These are phyloP conservation scores for Babyrousa celebensis DNA, from an alignment of 2,797 vertebrate species.

Conservation along the genomic window DNA sequence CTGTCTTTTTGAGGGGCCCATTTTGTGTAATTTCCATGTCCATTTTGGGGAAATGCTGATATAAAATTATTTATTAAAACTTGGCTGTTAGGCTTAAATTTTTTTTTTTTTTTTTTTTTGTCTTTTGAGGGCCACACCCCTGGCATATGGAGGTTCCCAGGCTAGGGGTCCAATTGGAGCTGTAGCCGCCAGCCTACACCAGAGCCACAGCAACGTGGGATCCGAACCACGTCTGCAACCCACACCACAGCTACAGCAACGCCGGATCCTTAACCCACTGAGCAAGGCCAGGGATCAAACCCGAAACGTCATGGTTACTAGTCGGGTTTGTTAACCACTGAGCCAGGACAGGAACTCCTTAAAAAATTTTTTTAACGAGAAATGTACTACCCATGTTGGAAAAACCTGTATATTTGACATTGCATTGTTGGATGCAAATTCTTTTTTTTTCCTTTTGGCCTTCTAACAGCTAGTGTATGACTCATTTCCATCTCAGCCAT, in stretches of 20 bases:
- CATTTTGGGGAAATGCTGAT: slow-evolving; percentile 52
- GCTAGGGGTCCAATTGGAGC: too few species aligned
- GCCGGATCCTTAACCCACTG: too few species aligned
- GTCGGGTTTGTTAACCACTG: too few species aligned
- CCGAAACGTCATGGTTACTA: too few species aligned
- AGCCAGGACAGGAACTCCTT: neutral
- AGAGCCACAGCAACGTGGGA: too few species aligned
- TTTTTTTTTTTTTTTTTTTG: too few species aligned
- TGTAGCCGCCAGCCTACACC: too few species aligned
- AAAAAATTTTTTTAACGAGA: neutral
- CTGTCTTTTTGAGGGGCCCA: neutral
- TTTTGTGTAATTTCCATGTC: slow-evolving; percentile 48
- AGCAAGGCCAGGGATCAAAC: too few species aligned
- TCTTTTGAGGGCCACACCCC: too few species aligned
- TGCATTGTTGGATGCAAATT: slow-evolving; percentile 29
- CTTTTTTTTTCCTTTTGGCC: neutral
- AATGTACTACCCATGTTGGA: neutral
- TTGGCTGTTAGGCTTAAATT: slow-evolving; percentile 12
- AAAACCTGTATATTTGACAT: slow-evolving; percentile 21
- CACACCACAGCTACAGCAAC: too few species aligned
- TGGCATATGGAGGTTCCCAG: too few species aligned
- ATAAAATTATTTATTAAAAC: slow-evolving; percentile 58
- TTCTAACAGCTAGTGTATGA: slow-evolving; percentile 43
- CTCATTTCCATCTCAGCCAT: slow-evolving; percentile 62
- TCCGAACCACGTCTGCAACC: too few species aligned